These are phyloP conservation scores for Octodonta nipae DNA, from an alignment of 2,888 invertebrate genomes.

Conservation along the genomic window DNA sequence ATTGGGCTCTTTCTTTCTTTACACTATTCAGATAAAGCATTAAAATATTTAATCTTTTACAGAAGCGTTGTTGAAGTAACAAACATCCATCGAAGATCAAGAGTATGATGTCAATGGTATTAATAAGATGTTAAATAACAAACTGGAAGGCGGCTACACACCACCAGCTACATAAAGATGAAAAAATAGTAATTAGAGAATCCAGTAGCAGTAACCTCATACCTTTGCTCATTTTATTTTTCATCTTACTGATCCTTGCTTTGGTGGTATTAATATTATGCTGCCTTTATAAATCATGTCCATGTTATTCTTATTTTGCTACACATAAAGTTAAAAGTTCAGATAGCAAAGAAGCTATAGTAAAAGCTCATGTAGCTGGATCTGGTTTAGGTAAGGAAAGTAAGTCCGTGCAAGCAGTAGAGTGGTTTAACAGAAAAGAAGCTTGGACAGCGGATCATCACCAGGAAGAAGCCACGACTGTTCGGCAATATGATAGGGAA, in stretches of 20 bases:
- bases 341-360: slow-evolving; percentile 44
- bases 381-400: slow-evolving; percentile 46
- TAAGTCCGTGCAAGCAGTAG: slow-evolving; percentile 64
- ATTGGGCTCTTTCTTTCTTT: too few relatives aligned
- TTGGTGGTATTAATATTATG: slow-evolving; percentile 62
- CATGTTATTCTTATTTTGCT: slow-evolving; percentile 66
- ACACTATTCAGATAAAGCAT: too few relatives aligned
- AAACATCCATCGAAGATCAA: slow-evolving; percentile 48
- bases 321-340: slow-evolving; percentile 62
- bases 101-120: slow-evolving; percentile 61
- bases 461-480: too few relatives aligned
- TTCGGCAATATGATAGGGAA: slow-evolving; percentile 63
- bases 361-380: slow-evolving; percentile 37
- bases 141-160: too few relatives aligned
- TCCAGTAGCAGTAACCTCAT: slow-evolving; percentile 44
- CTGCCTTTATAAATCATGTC: slow-evolving; percentile 74
- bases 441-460: slow-evolving; percentile 68
- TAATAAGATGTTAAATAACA: slow-evolving; percentile 42
- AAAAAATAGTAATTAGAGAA: too few relatives aligned
- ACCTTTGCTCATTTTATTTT: slow-evolving; percentile 66
- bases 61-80: slow-evolving; percentile 62
- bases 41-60: slow-evolving; percentile 24
- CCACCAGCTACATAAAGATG: too few relatives aligned
- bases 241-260: slow-evolving; percentile 58
- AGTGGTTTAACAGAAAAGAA: slow-evolving; percentile 64